Base-by-base conservation (phyloP, 2,113 vertebrate genomes). In the Nyctereutes procyonoides region DNA sequence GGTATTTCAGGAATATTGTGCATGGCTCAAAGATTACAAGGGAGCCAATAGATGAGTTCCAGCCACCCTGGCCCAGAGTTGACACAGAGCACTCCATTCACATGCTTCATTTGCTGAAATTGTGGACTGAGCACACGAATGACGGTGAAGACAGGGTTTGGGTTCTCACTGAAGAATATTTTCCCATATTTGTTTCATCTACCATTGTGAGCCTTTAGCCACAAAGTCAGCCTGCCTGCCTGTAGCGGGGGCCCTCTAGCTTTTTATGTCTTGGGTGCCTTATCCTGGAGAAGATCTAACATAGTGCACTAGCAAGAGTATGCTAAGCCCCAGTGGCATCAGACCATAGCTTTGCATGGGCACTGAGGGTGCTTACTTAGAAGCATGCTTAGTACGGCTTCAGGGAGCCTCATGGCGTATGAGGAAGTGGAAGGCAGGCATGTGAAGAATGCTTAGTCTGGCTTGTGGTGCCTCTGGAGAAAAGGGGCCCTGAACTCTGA, bases 361-460 rank as follows among this genome's bases (percentile, higher is more conserved):
- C 48, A 11, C 89, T 86, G 80, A 69, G 55, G 86, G 58, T 26
- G 8, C 65, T 84, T 90, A 30, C 80, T 89, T 53, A 90, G 74
- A 77, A 80, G 69, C 55, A 69, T 38, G 19, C 62, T 74, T n/a
- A 11, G 38, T 51, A 17, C 17, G 55, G 15, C 30, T 76, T 90
- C 30, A 5, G 32, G 88, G 32, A 38, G 5, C 83, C 43, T 90
- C 51, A 48, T 30, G 22, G 48, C 20, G 73, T 73, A 58, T 26
- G 71, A 90, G 60, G 82, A 73, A 83, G 55, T 10, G 73, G 60
- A 60, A 91, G 48, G 51, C 28, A 60, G 85, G 43, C 10, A 77
- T 30, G n/a, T 38, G 71, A 81, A 30, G 73, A 43, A 6, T 30
- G 69, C 38, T 77, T 53, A n/a, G 48, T 63, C 81, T 13, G 22